Evolutionary conservation across 1,140 invertebrate genomes (phyloP), one percentile per base, ranked within the genome.

Genomic region (Drosophila lini): DNA sequence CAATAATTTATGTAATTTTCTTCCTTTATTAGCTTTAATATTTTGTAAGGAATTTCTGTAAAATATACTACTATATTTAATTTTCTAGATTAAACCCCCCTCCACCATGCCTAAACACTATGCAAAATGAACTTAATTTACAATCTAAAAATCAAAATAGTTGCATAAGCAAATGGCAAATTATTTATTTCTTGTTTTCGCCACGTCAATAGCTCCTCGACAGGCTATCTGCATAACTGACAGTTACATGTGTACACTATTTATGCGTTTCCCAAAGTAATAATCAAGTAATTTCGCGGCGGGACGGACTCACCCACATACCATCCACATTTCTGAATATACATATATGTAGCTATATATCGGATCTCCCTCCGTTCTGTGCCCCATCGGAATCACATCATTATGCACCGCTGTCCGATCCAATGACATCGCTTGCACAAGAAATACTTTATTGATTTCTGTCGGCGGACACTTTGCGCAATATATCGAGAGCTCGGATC

Each of bases 361-460:
- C 15, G 44, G 31, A 42, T 48, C 36, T 41, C 31, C 22, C 31
- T 41, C 38, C 31, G 36, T 36, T 73, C 70, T 59, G 16, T 19
- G 25, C n/a, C 31, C 65, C 67, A 78, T 73, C 76, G 53, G 58
- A 78, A 70, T 76, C 62, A 58, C 58, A 78, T 78, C 75, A 70
- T 78, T 63, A 78, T 78, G 75, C 64, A 62, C 11, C 6, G 34
- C 31, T 59, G 75, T 78, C 74, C 59, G 22, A 77, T 42, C 42
- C 38, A 40, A 78, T 63, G 75, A 50, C 64, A 78, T 50, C 59
- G 19, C 40, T 78, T 78, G 74, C 57, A 62, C 74, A 78, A 78
- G 8, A 56, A 42, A 78, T 78, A 78, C 63, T 78, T 78, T 78
- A 78, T 78, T 78, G 75, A 78, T 78, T 78, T 78, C 64, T 78